These are phyloP conservation scores for Meriones unguiculatus DNA, from an alignment of 2,113 vertebrate species.

Conservation along the genomic window DNA sequence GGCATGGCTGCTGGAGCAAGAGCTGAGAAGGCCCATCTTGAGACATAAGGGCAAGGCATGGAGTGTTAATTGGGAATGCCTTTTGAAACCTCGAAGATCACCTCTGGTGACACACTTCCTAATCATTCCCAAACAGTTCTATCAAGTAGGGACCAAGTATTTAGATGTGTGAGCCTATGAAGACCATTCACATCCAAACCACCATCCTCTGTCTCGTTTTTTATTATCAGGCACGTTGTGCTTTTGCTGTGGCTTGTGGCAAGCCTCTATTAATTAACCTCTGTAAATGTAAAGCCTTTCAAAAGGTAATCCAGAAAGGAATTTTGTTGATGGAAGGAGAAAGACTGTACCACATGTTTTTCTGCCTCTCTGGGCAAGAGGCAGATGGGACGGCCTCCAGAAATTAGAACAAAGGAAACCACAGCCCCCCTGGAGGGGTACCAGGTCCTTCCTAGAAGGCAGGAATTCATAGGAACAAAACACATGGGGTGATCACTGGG, in stretches of 20 bases:
- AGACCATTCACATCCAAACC: not conserved
- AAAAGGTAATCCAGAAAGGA: not conserved
- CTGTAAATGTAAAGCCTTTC: not conserved
- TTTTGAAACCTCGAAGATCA: not conserved
- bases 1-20: not conserved
- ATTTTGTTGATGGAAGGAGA: not conserved
- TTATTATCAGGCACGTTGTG: not conserved
- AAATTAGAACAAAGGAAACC: not conserved
- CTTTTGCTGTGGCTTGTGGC: not conserved
- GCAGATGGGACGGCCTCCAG: not conserved
- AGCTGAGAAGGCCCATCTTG: not conserved
- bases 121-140: not conserved
- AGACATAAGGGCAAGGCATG: not conserved
- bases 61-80: not conserved
- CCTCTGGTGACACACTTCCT: not conserved
- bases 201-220: not conserved
- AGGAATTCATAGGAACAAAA: not conserved
- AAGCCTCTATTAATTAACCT: not conserved
- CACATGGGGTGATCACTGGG: not conserved
- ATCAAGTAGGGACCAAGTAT: not conserved
- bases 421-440: not conserved
- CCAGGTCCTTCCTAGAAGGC: not conserved
- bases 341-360: fast-evolving
- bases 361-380: not conserved
- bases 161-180: not conserved